Percentiles rank a stretch among this genome's conserved stretches.
These are phyloP conservation scores for Drosophila pseudotalamancana DNA, from an alignment of 2,888 invertebrate species.

Conservation along the genomic window DNA sequence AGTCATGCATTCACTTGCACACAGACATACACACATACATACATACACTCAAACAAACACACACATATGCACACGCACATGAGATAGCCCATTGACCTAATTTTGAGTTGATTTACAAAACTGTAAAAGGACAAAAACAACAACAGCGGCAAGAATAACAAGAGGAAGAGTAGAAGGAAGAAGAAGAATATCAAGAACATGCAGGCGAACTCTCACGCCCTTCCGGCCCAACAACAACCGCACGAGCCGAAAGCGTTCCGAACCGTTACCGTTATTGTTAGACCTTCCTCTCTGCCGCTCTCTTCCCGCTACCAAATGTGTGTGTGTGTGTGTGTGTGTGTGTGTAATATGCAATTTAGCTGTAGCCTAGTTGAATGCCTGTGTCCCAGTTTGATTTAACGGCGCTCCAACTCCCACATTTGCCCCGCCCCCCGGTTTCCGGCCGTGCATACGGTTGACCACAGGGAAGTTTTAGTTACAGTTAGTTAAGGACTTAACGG, in stretches of 20 bases:
- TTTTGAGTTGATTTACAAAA: conserved; percentile 77
- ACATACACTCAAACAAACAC: conserved; percentile 5
- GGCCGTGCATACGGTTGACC: neutral
- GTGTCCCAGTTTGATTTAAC: conserved; percentile 46
- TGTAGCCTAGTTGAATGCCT: conserved; percentile 44
- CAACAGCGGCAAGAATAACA: conserved; percentile 25
- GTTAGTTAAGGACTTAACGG: neutral
- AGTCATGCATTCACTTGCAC: conserved; percentile 27
- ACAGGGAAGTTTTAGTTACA: neutral
- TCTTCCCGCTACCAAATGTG: neutral
- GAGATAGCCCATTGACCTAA: conserved; percentile 82
- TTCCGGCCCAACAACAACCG: conserved; percentile 25
- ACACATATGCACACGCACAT: conserved; percentile 12
- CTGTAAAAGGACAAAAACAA: conserved; percentile 39
- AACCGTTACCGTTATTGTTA: conserved; percentile 43
- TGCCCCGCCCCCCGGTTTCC: neutral
- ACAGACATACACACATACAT: conserved; percentile 20
- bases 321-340: conserved; percentile 1
- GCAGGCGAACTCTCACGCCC: conserved; percentile 49
- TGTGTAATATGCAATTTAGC: conserved; percentile 36
- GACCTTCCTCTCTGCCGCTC: neutral
- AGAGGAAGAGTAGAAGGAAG: neutral
- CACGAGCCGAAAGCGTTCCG: conserved; percentile 33
- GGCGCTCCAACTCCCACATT: conserved; percentile 10
- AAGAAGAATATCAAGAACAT: conserved; percentile 28